Evolutionary conservation across 2,797 vertebrate genomes (phyloP), one percentile per base, ranked within the genome.

Genomic region (Sebastes hubbsi): DNA sequence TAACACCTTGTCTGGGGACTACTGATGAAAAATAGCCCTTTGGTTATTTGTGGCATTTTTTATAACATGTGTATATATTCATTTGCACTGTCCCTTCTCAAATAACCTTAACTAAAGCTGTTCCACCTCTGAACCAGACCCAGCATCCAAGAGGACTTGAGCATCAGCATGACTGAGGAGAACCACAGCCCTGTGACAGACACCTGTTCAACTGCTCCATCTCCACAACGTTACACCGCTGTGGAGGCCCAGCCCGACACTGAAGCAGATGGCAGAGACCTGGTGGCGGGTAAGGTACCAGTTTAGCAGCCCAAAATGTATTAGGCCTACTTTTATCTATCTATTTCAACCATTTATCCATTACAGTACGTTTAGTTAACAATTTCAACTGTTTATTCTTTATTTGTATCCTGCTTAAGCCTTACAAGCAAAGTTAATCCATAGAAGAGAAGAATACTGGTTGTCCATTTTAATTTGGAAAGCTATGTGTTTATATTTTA

Each of bases 401-500:
- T 32, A n/a, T 72, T 78, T 62, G 42, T 63, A 67, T 77, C 46
- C 54, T 4, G 7, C 65, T 71, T 61, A 79, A 79, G 16, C 68
- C 75, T 61, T 63, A 67, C 80, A 81, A 67, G 42, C 46, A 16
- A 14, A 55, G 59, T 68, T 5, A 63, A 72, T 75, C 69, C 69
- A 58, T 8, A 36, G 34, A 58, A 4, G 52, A 70, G 18, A 65
- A 34, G 30, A 74, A 71, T 27, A 25, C n/a, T 32, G 56, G 36
- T 46, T 70, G 46, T 72, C 64, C 20, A 36, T 77, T 77, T 79
- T 36, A 77, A 71, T 84, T 81, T 64, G 27, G 14, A 75, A 68
- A 82, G 12, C 14, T 7, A n/a, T 32, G 25, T 60, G 58, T 70
- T 68, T 75, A 42, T 29, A 62, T 69, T 30, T 46, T 52, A 18